Percentiles rank a stretch among this genome's conserved stretches.
Conservation (phyloP, 2,113 vertebrate genomes). For the Platycercus adscitus region DNA sequence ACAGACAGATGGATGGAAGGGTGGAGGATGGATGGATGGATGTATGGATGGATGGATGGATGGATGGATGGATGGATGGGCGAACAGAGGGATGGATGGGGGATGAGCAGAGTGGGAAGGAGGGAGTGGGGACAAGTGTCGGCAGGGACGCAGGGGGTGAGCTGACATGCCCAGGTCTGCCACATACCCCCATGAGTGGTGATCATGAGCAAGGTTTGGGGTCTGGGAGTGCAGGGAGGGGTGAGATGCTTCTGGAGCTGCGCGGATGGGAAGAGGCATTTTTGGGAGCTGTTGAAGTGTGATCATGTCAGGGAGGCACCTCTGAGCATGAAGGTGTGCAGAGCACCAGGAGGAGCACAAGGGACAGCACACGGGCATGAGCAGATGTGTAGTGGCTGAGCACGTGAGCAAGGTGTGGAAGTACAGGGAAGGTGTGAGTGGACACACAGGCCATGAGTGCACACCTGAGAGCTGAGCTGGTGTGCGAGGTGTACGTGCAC, state of each 20-base stretch:
- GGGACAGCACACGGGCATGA: not conserved
- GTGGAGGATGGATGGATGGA: not conserved
- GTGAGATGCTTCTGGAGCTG: rapidly evolving
- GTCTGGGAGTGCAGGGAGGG: not conserved
- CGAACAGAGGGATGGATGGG: not conserved
- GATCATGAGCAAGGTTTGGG: not conserved
- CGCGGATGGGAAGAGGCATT: rapidly evolving
- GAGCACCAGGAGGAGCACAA: rapidly evolving
- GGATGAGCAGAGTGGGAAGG: not conserved
- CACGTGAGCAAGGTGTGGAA: rapidly evolving
- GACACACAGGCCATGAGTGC: rapidly evolving
- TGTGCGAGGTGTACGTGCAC: not conserved
- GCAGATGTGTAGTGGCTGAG: rapidly evolving
- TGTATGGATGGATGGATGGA: not conserved
- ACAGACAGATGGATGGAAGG: not conserved
- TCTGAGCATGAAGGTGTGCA: rapidly evolving
- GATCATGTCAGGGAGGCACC: rapidly evolving
- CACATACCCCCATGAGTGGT: not conserved
- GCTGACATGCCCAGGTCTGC: not conserved
- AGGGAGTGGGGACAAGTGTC: not conserved
- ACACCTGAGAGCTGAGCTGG: rapidly evolving
- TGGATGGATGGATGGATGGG: not conserved
- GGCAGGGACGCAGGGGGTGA: not conserved
- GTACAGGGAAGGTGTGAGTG: rapidly evolving
- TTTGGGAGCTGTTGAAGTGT: not conserved